Base-by-base conservation (phyloP, 1,140 invertebrate species). In the Druon quercuslanigerum region DNA sequence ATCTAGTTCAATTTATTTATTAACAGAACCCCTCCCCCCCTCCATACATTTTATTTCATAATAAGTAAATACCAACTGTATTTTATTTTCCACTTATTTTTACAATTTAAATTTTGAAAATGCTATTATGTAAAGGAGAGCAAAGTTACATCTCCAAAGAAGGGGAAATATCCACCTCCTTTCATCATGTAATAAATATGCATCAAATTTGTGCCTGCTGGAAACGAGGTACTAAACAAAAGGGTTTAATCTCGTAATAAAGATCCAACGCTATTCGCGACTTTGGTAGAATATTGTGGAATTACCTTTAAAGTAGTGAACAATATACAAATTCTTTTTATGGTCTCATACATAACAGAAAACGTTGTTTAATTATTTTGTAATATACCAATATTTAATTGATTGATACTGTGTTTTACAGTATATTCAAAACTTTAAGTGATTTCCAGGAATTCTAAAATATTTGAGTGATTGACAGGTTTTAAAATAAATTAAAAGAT, bases 221-320 rank as follows among this genome's bases (percentile, higher is more conserved):
- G n/a, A 40, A 66, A 40, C 20, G 56, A 11, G 25, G 13, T 66
- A 60, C 20, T 40, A 33, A 25, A 66, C 12, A 40, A 6, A 66
- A 66, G 57, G 7, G 57, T 66, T 66, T 66, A 66, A 66, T 66
- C 40, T 40, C 25, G 33, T 25, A 40, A 33, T 66, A 25, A 66
- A 66, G 40, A 66, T 25, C 33, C 14, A 66, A 66, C 57, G 25
- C 7, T 4, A 60, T 33, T 33, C 14, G 57, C 57, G 20, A 60
- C 57, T 25, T 33, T 60, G 11, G 14, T 60, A 9, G 14, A 33
- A 3, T 54, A 54, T 8, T n/a, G 17, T 25, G 57, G 25, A 33
- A 66, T 66, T 66, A 66, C 33, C 25, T 66, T 40, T 40, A 66
- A n/a, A n/a, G n/a, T n/a, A n/a, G n/a, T n/a, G n/a, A n/a, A 66